Percentiles rank a stretch among this genome's conserved stretches.
These are phyloP conservation scores for Amiota minor DNA, from an alignment of 2,888 invertebrate species.

Conservation along the genomic window DNA sequence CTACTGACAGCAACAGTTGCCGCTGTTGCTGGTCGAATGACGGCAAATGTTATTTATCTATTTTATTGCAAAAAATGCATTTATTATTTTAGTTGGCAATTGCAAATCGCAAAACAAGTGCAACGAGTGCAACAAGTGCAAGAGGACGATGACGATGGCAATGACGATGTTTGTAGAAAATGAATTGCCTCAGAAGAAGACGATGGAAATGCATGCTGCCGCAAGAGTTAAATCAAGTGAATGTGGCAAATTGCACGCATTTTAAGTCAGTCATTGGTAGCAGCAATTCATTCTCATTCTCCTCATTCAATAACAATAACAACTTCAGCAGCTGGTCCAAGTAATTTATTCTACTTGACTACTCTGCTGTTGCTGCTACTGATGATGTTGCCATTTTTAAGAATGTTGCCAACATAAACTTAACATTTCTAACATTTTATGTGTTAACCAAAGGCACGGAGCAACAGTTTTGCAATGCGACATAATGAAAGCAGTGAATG, in stretches of 20 bases:
- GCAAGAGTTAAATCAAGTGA: conserved; percentile 31
- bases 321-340: neutral
- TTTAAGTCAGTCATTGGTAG: neutral
- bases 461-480: conserved; percentile 5
- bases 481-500: conserved; percentile 10
- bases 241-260: conserved; percentile 48
- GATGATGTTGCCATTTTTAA: neutral
- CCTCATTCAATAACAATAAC: conserved; percentile 7
- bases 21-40: neutral
- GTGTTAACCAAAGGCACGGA: neutral
- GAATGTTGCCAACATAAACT: conserved; percentile 36
- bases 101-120: conserved; percentile 13
- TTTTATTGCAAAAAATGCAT: conserved; percentile 29
- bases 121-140: conserved; percentile 16
- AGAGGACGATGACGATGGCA: too few relatives aligned
- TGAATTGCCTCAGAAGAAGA: too few relatives aligned
- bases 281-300: neutral
- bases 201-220: neutral
- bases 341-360: conserved; percentile 39
- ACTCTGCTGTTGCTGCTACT: neutral
- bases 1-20: conserved; percentile 45
- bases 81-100: conserved; percentile 28
- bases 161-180: too few relatives aligned
- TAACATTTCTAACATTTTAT: conserved; percentile 31
- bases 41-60: conserved; percentile 30